Base-by-base conservation (phyloP, 2,113 vertebrate species). In the Myocastor coypus region DNA sequence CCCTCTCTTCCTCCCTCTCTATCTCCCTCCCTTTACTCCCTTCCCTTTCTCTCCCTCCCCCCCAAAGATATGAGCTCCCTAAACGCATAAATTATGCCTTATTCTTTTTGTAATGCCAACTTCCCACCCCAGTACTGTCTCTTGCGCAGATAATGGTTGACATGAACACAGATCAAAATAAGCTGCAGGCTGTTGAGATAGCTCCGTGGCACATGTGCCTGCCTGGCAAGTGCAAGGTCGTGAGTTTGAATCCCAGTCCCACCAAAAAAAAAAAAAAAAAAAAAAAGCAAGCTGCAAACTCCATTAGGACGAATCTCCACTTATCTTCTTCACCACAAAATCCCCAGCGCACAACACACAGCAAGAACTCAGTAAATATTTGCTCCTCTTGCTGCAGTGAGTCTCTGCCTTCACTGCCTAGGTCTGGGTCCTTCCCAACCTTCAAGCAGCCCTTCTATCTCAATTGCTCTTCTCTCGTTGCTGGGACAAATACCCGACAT, bases 321-420 rank as follows among this genome's bases (percentile, higher is more conserved):
- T 96, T 96, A 80, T 96, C 94, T 91, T 91, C 61, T 77, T 96
- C 83, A 94, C 61, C n/a, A 63, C 73, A 81, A 73, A 92, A 82
- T 94, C 73, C 85, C 91, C 66, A 78, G 77, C 69, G 85, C 52
- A 69, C 66, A 84, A 77, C 66, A 87, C 78, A 83, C 34, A 55
- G 68, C 93, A 77, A 59, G 59, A 68, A 57, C 84, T 94, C 95
- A 66, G 9, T 82, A 93, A 92, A 94, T 87, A 92, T 92, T 87
- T 84, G 75, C 63, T 91, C 22, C 22, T 78, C 75, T 13, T 93
- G 80, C 75, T 82, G 69, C 84, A 92, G 71, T 37, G 57, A 96
- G 26, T 42, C 68, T 91, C 34, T 20, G 81, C 19, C 32, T 37
- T 91, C 63, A 40, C 64, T 71, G 55, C 86, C 57, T 57, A n/a